These are phyloP conservation scores for Barypeithes pellucidus DNA, from an alignment of 2,888 invertebrate genomes.

Conservation along the genomic window DNA sequence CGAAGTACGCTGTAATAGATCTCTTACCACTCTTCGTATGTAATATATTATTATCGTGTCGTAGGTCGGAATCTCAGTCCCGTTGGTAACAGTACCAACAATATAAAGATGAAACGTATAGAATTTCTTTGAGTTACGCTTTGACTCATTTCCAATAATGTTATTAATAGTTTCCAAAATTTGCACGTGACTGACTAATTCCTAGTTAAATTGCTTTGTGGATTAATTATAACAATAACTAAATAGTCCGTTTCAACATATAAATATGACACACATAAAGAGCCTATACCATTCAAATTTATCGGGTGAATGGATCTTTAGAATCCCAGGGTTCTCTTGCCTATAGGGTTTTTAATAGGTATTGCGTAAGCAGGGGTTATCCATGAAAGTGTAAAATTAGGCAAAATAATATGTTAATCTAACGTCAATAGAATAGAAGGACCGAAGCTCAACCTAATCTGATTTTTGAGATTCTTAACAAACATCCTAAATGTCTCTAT, in stretches of 20 bases:
- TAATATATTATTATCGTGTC: too few relatives aligned
- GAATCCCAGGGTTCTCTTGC: conserved; percentile 29
- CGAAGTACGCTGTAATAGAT: too few relatives aligned
- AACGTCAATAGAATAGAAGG: background rate
- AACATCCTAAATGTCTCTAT: background rate
- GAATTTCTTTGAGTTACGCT: too few relatives aligned
- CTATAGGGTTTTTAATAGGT: conserved; percentile 28
- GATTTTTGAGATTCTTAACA: background rate
- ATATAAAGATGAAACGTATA: too few relatives aligned
- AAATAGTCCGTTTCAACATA: background rate
- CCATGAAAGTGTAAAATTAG: conserved; percentile 20
- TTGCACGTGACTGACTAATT: too few relatives aligned
- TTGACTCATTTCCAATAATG: too few relatives aligned
- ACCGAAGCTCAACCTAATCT: background rate
- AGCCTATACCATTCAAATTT: background rate
- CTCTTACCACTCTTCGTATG: too few relatives aligned
- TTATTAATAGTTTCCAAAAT: too few relatives aligned
- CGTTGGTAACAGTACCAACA: too few relatives aligned
- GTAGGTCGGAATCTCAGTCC: too few relatives aligned
- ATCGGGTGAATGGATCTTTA: conserved; percentile 20
- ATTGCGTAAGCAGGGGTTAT: conserved; percentile 20
- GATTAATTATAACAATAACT: too few relatives aligned
- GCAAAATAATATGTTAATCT: conserved; percentile 11
- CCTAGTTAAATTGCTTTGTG: too few relatives aligned
- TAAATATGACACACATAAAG: background rate